Percentiles rank a stretch among this genome's conserved stretches.
Conservation (phyloP, 2,797 vertebrate species). For the Podargus strigoides region DNA sequence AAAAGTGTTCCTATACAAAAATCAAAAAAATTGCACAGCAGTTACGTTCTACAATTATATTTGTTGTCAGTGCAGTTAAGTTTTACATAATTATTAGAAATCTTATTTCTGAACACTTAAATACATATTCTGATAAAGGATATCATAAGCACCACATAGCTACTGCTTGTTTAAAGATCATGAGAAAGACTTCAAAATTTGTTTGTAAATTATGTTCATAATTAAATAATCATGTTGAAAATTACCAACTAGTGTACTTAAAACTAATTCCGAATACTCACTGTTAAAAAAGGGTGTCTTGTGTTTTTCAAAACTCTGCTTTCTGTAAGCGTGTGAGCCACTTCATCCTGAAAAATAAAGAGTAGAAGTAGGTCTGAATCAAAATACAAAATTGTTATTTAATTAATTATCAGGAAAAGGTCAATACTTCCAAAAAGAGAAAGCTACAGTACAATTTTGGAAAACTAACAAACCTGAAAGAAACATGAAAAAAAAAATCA, state of each 20-base stretch:
- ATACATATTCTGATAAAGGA: not conserved
- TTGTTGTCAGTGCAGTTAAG: not conserved
- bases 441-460: not conserved
- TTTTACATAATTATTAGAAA: not conserved
- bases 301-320: conserved; percentile 97
- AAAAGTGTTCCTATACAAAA: not conserved
- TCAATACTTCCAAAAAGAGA: not conserved
- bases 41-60: not conserved
- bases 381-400: not conserved
- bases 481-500: not conserved
- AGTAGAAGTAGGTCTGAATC: not conserved
- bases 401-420: not conserved
- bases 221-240: not conserved
- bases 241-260: not conserved
- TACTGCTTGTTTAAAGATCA: not conserved
- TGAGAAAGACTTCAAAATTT: not conserved
- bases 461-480: not conserved
- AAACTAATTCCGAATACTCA: conserved; percentile 74
- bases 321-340: conserved; percentile 96
- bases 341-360: conserved; percentile 86
- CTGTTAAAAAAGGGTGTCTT: conserved; percentile 95
- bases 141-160: not conserved
- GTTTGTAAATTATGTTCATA: not conserved
- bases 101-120: not conserved
- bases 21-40: not conserved